Base-by-base conservation (phyloP, 2,113 vertebrate species). In the Microcebus tavaratra region DNA sequence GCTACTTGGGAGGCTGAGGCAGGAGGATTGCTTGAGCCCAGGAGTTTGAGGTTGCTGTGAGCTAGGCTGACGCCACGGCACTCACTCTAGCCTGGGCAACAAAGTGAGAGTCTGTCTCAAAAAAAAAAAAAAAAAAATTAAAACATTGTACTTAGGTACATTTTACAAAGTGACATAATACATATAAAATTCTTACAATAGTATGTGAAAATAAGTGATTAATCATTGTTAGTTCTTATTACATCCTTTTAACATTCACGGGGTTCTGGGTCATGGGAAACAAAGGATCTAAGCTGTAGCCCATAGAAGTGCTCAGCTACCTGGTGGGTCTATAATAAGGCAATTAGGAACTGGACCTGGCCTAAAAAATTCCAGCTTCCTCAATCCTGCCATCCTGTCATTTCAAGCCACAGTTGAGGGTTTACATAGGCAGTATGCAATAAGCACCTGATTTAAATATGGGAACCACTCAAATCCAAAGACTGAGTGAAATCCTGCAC, bases 331-430 rank as follows among this genome's bases (percentile, higher is more conserved):
- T 92, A 75, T 94, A 83, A 93, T 88, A 20, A 29, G 79, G 20
- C 88, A 94, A 57, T 85, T 72, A 95, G 34, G n/a, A 55, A 81
- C 15, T 84, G 39, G 9, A 78, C 11, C 67, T 67, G 14, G 59
- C 31, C 59, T 88, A 93, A 21, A 95, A 84, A 96, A 94, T 31
- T 48, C 36, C 42, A 55, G 23, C 11, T 92, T 97, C 61, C 34
- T 25, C 72, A 95, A 70, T 3, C 50, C 39, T 88, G 21, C 81
- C 42, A 42, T 42, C 42, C 42, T 73, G 39, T 79, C 76, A 91
- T 93, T 90, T 90, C 55, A 81, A 92, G 65, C 11, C 73, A 91
- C 61, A 94, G 45, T 88, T 67, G 25, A n/a, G 18, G 48, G 39
- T 85, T 92, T 81, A 81, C 27, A 10, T 68, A 81, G 2, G 6